Evolutionary conservation across 37 sponge, comb jelly and placozoan species (phyloP).

Genomic region (Haliclona indistincta): DNA sequence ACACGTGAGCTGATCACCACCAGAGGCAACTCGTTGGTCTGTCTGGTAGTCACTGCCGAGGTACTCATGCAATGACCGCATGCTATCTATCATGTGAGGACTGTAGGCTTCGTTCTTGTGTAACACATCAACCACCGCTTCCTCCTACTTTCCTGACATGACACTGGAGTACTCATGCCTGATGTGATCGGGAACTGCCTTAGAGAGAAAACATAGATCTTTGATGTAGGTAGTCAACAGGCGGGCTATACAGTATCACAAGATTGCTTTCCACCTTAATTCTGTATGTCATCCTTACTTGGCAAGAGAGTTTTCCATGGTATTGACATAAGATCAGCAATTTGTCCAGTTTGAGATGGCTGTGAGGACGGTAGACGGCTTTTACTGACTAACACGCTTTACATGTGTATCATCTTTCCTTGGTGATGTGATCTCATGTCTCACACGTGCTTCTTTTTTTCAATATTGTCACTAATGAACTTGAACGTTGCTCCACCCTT

Average conservation of each 20-base stretch:
- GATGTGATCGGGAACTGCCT: constrained; percentile 12
- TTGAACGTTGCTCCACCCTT: no score
- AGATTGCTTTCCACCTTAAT: constrained; percentile 7
- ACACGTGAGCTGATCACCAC: constrained; percentile 52
- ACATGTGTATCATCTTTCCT: constrained; percentile 20
- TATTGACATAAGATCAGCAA: background rate
- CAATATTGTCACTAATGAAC: constrained; percentile 24
- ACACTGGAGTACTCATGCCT: constrained; percentile 18
- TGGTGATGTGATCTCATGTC: constrained; percentile 16
- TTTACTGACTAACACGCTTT: constrained; percentile 11
- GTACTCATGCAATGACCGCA: constrained; percentile 25
- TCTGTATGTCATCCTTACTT: constrained; percentile 16
- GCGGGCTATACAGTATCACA: constrained; percentile 10
- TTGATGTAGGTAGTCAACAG: background rate
- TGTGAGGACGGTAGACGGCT: background rate
- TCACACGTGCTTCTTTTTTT: constrained; percentile 20
- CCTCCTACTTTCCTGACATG: constrained; percentile 15
- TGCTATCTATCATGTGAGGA: constrained; percentile 36
- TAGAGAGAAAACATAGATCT: constrained; percentile 6
- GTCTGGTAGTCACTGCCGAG: constrained; percentile 5
- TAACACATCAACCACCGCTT: constrained; percentile 28
- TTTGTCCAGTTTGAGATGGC: background rate
- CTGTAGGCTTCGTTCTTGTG: constrained; percentile 29
- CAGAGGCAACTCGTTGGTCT: constrained; percentile 24
- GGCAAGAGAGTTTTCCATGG: constrained; percentile 9